phyloP scores from a whole-genome alignment of 2,113 vertebrate genomes.

The Charadrius vociferus region DNA sequence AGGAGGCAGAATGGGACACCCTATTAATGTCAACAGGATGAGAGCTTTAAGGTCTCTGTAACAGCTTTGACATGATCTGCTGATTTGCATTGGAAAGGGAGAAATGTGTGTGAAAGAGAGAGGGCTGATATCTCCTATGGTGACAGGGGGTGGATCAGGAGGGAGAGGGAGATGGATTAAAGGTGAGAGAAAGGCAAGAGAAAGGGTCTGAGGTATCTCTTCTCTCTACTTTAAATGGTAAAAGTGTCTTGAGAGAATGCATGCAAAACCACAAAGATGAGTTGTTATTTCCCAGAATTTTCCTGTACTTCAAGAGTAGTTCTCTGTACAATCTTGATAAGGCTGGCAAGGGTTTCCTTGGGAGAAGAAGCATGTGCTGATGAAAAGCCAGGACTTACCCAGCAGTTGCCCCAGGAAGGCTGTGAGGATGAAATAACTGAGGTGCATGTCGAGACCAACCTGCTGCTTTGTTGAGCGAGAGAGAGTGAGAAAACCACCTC shows the following conservation, averaged over 20 bases:
- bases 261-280: neutral
- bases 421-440: rapidly evolving
- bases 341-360: neutral
- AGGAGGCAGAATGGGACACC: neutral
- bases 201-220: neutral
- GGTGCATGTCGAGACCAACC: neutral
- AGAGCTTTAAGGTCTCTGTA: rapidly evolving
- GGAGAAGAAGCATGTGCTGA: too few species aligned
- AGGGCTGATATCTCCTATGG: neutral
- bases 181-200: rapidly evolving
- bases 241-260: rapidly evolving
- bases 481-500: neutral
- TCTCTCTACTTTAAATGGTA: rapidly evolving
- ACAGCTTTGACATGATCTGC: neutral
- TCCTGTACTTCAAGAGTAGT: rapidly evolving
- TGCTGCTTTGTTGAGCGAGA: too few species aligned
- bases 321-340: rapidly evolving
- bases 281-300: rapidly evolving
- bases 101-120: neutral
- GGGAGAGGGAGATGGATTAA: rapidly evolving
- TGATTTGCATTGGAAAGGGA: too few species aligned
- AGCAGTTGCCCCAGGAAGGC: neutral
- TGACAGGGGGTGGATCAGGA: neutral
- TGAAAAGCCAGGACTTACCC: neutral
- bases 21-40: too few species aligned